phyloP scores from a whole-genome alignment of 2,888 invertebrate genomes.

The Synergus laeviventris region DNA sequence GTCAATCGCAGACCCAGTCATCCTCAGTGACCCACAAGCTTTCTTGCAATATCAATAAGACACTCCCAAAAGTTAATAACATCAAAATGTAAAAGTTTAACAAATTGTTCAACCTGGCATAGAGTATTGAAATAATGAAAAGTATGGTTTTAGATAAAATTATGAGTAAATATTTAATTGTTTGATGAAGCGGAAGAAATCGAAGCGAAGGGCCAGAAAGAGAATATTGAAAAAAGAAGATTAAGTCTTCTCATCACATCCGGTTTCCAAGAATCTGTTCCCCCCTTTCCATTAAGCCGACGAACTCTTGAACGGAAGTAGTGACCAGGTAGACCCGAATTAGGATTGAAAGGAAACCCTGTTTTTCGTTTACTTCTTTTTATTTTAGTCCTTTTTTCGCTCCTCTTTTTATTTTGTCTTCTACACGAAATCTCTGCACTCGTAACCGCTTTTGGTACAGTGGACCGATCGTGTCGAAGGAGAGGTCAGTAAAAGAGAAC shows the following conservation, averaged over 20 bases:
- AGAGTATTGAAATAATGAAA: not conserved
- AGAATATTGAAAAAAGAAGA: conserved; percentile 2
- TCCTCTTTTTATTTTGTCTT: conserved; percentile 43
- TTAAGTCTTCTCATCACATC: conserved; percentile 35
- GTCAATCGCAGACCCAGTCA: conserved; percentile 45
- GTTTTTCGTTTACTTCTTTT: conserved; percentile 23
- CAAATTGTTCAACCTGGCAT: no score
- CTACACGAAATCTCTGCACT: conserved; percentile 63
- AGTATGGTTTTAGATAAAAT: not conserved
- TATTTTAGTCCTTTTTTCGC: conserved; percentile 23
- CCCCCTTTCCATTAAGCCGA: conserved; percentile 33
- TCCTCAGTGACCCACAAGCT: conserved; percentile 38
- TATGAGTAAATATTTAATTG: not conserved
- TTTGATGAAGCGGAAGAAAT: not conserved
- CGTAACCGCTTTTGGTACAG: conserved; percentile 60
- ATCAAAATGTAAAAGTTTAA: no score
- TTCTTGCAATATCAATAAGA: not conserved
- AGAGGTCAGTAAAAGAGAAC: conserved; percentile 51
- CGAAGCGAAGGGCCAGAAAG: conserved; percentile 1
- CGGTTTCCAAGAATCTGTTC: conserved; percentile 27
- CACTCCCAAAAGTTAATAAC: not conserved
- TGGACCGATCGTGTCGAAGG: conserved; percentile 58
- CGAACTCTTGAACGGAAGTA: conserved; percentile 59
- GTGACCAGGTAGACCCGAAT: conserved; percentile 55
- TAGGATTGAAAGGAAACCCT: conserved; percentile 45